Percentiles rank a stretch among this genome's conserved stretches.
These are phyloP conservation scores for Aspiorhynchus laticeps DNA, from an alignment of 2,113 vertebrate genomes.

Conservation along the genomic window DNA sequence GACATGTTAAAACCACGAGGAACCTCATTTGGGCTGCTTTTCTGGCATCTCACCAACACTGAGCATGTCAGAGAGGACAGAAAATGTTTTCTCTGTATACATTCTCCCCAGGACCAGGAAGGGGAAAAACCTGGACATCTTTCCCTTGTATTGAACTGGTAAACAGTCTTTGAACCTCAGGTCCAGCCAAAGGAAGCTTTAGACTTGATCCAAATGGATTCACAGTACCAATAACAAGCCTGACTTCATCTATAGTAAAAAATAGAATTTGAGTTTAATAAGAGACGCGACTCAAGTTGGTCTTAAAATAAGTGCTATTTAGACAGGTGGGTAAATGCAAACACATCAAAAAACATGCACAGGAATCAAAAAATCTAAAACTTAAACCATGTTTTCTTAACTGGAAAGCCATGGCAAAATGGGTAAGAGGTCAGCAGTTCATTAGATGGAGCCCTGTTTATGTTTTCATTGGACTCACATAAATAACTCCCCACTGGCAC, in stretches of 20 bases:
- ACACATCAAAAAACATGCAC: background rate
- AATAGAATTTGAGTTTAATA: slow-evolving; percentile 14
- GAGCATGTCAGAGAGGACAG: slow-evolving; percentile 59
- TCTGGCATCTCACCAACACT: slow-evolving; percentile 60
- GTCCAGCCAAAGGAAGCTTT: slow-evolving; percentile 39
- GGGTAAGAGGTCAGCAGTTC: slow-evolving; percentile 17
- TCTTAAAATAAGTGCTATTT: slow-evolving; percentile 25
- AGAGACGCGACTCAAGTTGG: background rate
- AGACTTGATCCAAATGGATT: slow-evolving; percentile 39
- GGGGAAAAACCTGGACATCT: slow-evolving; percentile 1
- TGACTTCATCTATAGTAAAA: slow-evolving; percentile 17
- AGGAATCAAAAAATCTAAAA: background rate
- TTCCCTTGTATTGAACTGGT: slow-evolving; percentile 32
- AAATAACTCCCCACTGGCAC: slow-evolving; percentile 26
- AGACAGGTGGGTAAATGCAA: slow-evolving; percentile 44
- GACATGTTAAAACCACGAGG: slow-evolving; percentile 28
- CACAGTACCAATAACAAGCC: slow-evolving; percentile 43
- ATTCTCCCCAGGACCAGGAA: slow-evolving; percentile 50
- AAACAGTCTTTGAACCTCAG: slow-evolving; percentile 30
- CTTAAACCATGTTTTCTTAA: slow-evolving; percentile 8
- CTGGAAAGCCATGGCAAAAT: background rate
- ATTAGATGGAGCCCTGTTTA: slow-evolving; percentile 15
- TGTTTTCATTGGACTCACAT: slow-evolving; percentile 36
- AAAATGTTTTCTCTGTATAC: slow-evolving; percentile 56
- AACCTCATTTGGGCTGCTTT: slow-evolving; percentile 59